Conservation (phyloP, 2,113 vertebrate species). For the Haemorhous mexicanus region DNA sequence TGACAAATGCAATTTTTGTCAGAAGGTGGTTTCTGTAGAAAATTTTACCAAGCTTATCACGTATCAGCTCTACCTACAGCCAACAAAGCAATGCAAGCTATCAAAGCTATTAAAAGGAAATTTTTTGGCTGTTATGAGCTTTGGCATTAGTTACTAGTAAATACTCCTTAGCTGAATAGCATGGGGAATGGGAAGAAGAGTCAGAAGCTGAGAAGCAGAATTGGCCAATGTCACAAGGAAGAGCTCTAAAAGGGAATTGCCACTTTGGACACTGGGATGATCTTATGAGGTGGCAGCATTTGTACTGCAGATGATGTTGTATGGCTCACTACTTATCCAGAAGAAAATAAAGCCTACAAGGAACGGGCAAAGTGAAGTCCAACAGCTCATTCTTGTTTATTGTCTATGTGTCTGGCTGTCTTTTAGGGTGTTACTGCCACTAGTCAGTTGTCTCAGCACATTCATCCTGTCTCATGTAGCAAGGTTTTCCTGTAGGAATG, state of each 20-base stretch:
- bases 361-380: not conserved
- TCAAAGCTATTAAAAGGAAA: conserved; percentile 2
- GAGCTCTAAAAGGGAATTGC: not conserved
- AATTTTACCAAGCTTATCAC: not conserved
- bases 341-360: not conserved
- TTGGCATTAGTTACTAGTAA: not conserved
- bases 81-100: not conserved
- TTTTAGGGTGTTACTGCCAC: not conserved
- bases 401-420: not conserved
- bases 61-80: not conserved
- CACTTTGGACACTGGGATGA: not conserved
- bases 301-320: not conserved
- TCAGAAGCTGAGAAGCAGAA: not conserved
- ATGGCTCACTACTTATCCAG: not conserved
- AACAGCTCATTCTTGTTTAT: not conserved
- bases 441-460: not conserved
- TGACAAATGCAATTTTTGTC: not conserved
- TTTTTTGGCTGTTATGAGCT: not conserved
- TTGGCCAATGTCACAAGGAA: not conserved
- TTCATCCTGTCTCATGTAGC: not conserved
- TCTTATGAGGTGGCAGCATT: not conserved
- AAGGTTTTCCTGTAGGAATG: not conserved
- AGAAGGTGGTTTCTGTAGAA: not conserved
- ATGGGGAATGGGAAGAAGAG: not conserved
- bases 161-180: not conserved